A percentile compares a stretch with the other conserved stretches of the same genome.
phyloP scores from a whole-genome alignment of 2,113 vertebrate genomes.

The Noctilio leporinus region DNA sequence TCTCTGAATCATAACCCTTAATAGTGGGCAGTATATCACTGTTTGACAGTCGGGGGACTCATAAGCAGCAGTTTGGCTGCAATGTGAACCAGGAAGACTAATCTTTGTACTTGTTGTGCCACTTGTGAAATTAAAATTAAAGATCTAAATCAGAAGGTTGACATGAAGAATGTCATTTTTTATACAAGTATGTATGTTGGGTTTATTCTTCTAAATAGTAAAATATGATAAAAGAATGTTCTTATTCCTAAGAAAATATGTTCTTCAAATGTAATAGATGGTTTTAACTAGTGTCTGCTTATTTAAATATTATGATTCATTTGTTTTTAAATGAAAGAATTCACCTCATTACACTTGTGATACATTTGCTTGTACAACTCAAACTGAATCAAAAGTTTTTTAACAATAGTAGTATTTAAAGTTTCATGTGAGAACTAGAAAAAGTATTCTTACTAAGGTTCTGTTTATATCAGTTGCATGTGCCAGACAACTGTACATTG shows the following conservation, averaged over 20 bases:
- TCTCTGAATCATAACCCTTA: background rate
- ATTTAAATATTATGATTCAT: background rate
- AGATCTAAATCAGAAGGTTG: background rate
- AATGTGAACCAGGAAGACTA: background rate
- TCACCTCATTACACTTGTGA: background rate
- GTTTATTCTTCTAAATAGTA: background rate
- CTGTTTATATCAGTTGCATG: background rate
- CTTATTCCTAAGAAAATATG: background rate
- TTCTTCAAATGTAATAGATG: background rate
- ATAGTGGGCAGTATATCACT: background rate
- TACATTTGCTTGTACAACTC: background rate
- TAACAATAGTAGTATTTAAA: background rate
- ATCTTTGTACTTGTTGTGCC: background rate
- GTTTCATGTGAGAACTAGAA: background rate
- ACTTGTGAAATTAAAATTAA: conserved; percentile 42
- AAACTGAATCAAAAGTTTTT: background rate
- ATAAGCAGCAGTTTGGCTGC: background rate
- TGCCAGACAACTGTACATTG: too few relatives aligned
- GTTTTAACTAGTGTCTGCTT: background rate
- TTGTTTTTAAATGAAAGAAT: conserved; percentile 15
- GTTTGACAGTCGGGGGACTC: background rate
- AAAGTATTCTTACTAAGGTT: background rate
- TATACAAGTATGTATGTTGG: background rate
- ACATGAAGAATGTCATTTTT: background rate
- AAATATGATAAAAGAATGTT: background rate